Evolutionary conservation across 2,888 invertebrate genomes (phyloP).

Genomic region (Ligdia adustata): DNA sequence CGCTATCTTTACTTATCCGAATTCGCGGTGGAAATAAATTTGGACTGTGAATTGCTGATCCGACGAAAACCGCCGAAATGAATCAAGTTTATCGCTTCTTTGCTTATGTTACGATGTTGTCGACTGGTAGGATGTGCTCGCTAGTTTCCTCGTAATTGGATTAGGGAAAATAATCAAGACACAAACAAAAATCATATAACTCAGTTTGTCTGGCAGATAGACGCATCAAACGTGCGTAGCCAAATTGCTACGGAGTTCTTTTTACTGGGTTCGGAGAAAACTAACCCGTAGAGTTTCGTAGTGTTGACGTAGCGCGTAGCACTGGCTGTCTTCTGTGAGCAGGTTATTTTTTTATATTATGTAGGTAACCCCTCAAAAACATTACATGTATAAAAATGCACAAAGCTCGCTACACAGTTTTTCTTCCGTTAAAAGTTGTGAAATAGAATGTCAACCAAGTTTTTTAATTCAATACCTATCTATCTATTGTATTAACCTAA

Average conservation of each 20-base stretch:
- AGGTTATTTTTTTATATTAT: too few species aligned
- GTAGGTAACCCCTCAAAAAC: too few species aligned
- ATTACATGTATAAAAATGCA: too few species aligned
- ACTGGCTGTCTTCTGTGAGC: too few species aligned
- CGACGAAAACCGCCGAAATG: constrained; percentile 19
- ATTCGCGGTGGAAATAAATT: constrained; percentile 29
- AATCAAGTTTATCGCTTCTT: constrained; percentile 28
- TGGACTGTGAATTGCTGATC: constrained; percentile 25
- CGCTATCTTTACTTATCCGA: constrained; percentile 31
- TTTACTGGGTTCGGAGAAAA: neutral
- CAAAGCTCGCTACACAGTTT: too few species aligned
- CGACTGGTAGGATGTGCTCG: constrained; percentile 1
- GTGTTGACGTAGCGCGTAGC: neutral
- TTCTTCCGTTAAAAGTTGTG: too few species aligned
- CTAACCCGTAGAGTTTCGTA: too few species aligned
- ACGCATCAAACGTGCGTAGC: neutral
- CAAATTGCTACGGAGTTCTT: neutral
- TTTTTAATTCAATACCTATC: too few species aligned
- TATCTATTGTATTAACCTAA: too few species aligned
- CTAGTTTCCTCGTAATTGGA: constrained; percentile 10
- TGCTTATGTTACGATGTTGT: constrained; percentile 17
- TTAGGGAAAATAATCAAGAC: constrained; percentile 8
- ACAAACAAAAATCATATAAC: constrained; percentile 6
- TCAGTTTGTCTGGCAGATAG: neutral
- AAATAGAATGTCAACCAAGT: too few species aligned